These are phyloP conservation scores for Drosophila kanekoi DNA, from an alignment of 2,888 invertebrate genomes.

Conservation along the genomic window DNA sequence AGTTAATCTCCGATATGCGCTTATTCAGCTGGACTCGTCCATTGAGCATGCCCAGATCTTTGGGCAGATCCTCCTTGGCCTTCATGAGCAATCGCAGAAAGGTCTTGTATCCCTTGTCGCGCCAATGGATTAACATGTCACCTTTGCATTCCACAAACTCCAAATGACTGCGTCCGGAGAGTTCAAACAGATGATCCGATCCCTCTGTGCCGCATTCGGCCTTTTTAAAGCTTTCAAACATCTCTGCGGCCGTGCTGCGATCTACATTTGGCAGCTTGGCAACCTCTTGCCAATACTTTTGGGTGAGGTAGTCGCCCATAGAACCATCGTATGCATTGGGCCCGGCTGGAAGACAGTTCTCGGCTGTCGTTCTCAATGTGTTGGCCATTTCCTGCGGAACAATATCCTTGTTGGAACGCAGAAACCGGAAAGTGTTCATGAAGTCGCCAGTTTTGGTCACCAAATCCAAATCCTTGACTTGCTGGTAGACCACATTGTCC, in stretches of 20 bases:
- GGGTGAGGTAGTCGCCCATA: constrained; percentile 77
- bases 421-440: constrained; percentile 61
- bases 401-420: constrained; percentile 83
- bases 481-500: constrained; percentile 87
- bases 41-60: constrained; percentile 73
- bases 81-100: constrained; percentile 89
- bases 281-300: constrained; percentile 70
- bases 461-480: constrained; percentile 83
- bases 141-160: constrained; percentile 90
- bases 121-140: constrained; percentile 90
- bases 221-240: constrained; percentile 87
- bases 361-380: constrained; percentile 24
- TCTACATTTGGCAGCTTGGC: constrained; percentile 71
- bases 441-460: constrained; percentile 66
- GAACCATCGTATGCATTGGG: constrained; percentile 70
- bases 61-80: constrained; percentile 34
- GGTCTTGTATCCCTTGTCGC: constrained; percentile 89
- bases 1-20: constrained; percentile 69
- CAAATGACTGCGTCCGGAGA: constrained; percentile 88
- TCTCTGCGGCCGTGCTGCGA: constrained; percentile 84
- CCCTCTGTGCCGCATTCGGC: constrained; percentile 86
- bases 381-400: constrained; percentile 76
- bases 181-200: constrained; percentile 88
- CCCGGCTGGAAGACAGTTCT: constrained; percentile 9
- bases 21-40: constrained; percentile 76